phyloP scores from a whole-genome alignment of 2,888 invertebrate genomes.

The Protophormia terraenovae region DNA sequence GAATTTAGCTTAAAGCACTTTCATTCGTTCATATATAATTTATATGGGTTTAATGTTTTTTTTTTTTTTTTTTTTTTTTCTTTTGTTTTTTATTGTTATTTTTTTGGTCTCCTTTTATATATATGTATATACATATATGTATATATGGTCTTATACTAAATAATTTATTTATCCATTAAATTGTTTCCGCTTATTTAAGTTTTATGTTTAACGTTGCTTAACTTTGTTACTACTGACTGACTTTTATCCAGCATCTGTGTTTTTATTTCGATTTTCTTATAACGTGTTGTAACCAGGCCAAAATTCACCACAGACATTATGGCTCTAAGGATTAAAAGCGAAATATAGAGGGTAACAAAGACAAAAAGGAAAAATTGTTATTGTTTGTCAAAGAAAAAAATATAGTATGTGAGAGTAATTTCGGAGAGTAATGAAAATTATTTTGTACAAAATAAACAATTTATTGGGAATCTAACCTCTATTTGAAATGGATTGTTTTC shows the following conservation, averaged over 20 bases:
- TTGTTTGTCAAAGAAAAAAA: background rate
- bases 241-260: slow-evolving; percentile 57
- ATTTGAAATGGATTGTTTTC: too few relatives aligned
- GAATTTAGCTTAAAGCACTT: background rate
- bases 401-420: background rate
- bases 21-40: background rate
- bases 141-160: slow-evolving; percentile 27
- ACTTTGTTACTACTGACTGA: slow-evolving; percentile 61
- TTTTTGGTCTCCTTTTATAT: too few relatives aligned
- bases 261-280: slow-evolving; percentile 47
- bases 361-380: background rate
- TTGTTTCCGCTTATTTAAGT: slow-evolving; percentile 35
- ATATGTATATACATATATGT: too few relatives aligned
- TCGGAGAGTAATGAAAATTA: too few relatives aligned
- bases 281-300: background rate
- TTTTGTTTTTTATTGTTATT: slow-evolving; percentile 23
- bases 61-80: slow-evolving; percentile 8
- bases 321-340: slow-evolving; percentile 25
- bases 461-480: too few relatives aligned
- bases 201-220: slow-evolving; percentile 57
- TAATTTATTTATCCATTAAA: slow-evolving; percentile 20
- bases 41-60: background rate
- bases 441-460: too few relatives aligned
- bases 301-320: slow-evolving; percentile 61
- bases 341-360: slow-evolving; percentile 7